Evolutionary conservation across 2,113 vertebrate species (phyloP).

Genomic region (Serilophus lunatus): DNA sequence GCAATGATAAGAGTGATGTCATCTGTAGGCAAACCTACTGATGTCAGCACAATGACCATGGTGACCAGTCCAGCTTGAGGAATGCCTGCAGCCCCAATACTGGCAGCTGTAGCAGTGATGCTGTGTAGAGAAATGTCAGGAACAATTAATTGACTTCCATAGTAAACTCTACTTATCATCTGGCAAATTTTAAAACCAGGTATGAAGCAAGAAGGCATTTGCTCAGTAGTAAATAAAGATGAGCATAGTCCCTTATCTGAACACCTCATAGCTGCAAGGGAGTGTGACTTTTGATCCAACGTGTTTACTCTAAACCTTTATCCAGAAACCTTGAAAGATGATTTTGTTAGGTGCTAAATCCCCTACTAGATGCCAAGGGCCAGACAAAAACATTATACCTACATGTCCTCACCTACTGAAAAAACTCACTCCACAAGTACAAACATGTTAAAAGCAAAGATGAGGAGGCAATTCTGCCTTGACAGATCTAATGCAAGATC

Average conservation of each 20-base stretch:
- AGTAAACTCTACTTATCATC: not conserved
- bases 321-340: not conserved
- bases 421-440: not conserved
- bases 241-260: not conserved
- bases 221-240: not conserved
- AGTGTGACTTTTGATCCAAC: not conserved
- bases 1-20: constrained; percentile 96
- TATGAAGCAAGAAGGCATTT: not conserved
- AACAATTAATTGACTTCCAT: not conserved
- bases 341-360: not conserved
- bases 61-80: constrained; percentile 97
- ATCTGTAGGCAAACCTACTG: constrained; percentile 94
- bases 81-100: constrained; percentile 96
- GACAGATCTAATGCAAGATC: not conserved
- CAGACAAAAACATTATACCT: not conserved
- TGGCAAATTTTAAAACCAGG: not conserved
- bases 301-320: not conserved
- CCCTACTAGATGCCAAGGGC: not conserved
- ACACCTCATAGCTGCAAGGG: not conserved
- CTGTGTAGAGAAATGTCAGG: constrained; percentile 64
- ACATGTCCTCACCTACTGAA: not conserved
- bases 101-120: constrained; percentile 95
- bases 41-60: constrained; percentile 97
- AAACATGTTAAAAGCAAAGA: not conserved
- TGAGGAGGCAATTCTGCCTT: not conserved